Evolutionary conservation across 1,140 invertebrate genomes (phyloP), one percentile per base, ranked within the genome.

Genomic region (Arctopsyche grandis): DNA sequence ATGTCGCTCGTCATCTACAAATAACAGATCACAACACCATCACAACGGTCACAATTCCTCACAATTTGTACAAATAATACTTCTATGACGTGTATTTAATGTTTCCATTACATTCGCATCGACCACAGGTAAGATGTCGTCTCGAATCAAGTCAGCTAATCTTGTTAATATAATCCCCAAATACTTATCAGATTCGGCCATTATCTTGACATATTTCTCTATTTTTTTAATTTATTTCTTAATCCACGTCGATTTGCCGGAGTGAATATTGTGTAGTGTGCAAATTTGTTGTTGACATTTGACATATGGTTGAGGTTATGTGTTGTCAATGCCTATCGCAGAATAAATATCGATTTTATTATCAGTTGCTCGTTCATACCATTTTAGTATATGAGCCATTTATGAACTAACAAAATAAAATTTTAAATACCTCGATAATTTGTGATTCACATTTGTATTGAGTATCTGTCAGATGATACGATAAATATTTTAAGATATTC

Each of bases 1-100:
- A 79, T 79, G 80, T 81, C 78, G 80, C 80, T 81, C 80, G 80
- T 81, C 80, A 81, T 81, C 80, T 81, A 22, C 63, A 29, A 21
- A 21, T 21, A 21, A 19, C 56, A 60, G 56, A 19, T 60, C 24
- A 38, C 1, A 38, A 38, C 29, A 38, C 29, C 14, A 3, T 19
- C 21, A 12, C 21, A 66, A 7, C 26, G 1, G 26, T n/a, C 19
- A 12, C 29, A 44, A 69, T 24, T 38, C 3, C 29, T 7, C 1
- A 38, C 29, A 38, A 26, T 43, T 24, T 26, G 29, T 48, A 78
- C 44, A n/a, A 43, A 78, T 24, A 38, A 78, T 24, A 48, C 58
- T 29, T 43, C 21, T 19, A 38, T 16, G 44, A 9, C 48, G 26
- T 16, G 38, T 52, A 12, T 14, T 52, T 52, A 12, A 10, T 12